Base-by-base conservation (phyloP, 2,113 vertebrate genomes). In the Sturnira hondurensis region DNA sequence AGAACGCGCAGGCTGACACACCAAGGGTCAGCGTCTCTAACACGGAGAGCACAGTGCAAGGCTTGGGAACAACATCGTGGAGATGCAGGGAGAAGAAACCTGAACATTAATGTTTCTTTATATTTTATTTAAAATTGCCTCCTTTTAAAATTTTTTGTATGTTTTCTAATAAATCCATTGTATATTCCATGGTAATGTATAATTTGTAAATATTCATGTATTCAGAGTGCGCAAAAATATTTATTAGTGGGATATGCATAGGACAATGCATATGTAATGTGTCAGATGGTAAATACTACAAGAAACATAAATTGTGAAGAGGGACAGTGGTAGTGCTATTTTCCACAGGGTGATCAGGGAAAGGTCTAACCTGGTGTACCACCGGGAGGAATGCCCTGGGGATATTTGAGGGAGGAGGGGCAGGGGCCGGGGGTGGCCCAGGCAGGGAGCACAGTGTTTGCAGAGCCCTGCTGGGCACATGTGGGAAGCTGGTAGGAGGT, bases 131-230 rank as follows among this genome's bases (percentile, higher is more conserved):
- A 43, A 89, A 82, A 43, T 91, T 31, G 47, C 26, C 16, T 76
- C 56, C 63, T 80, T 36, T 74, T 41, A 90, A 54, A 24, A 70
- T 56, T 74, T 94, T 61, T 10, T 74, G 5, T 65, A 38, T 67
- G 38, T 82, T 96, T 96, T 91, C 84, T 88, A 43, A 65, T 83
- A 50, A 70, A 47, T 56, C 47, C 10, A 31, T 84, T 61, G 20
- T 43, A 28, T 58, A 33, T 58, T 77, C 58, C 43, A 12, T 80
- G 31, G 15, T 76, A 10, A 63, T 61, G 6, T 52, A 20, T 77
- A 38, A 28, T 33, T 67, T 81, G 65, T 65, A 83, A 50, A n/a
- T 89, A 90, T 73, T 81, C 38, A 63, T 78, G 13, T 89, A 52
- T 81, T 93, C 56, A 33, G 52, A 67, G 36, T 50, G 43, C 3